These are phyloP conservation scores for Stylophora pistillata DNA, from an alignment of 64 coral and sea anemone species.

Conservation along the genomic window DNA sequence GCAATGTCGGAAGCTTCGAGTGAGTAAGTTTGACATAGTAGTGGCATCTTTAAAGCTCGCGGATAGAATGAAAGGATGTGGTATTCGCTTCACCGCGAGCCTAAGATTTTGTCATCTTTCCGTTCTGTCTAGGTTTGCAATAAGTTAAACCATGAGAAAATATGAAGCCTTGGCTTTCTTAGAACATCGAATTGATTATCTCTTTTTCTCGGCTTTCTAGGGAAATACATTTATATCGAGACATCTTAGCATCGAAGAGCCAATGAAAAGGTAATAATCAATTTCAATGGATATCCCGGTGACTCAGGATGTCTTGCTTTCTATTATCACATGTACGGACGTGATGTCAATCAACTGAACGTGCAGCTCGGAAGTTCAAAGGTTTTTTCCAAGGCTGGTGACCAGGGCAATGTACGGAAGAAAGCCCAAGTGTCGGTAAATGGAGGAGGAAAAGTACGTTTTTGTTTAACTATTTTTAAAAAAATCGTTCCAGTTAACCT, in stretches of 20 bases:
- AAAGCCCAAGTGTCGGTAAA: constrained; percentile 16
- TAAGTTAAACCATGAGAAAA: no score
- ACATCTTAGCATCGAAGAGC: constrained; percentile 22
- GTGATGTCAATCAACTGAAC: constrained; percentile 29
- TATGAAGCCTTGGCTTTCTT: no score
- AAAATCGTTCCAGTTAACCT: not conserved
- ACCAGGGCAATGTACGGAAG: constrained; percentile 6
- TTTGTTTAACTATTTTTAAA: not conserved
- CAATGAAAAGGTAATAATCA: constrained; percentile 43
- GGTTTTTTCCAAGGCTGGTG: constrained; percentile 9
- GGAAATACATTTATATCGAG: constrained; percentile 80
- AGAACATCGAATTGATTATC: not conserved
- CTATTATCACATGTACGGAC: constrained; percentile 73
- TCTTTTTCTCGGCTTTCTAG: constrained; percentile 10
- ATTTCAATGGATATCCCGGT: not conserved
- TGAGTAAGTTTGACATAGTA: no score
- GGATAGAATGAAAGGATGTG: no score
- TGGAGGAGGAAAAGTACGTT: constrained; percentile 1
- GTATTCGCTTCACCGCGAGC: no score
- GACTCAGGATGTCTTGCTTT: constrained; percentile 44
- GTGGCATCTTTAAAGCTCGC: no score
- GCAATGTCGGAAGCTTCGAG: no score
- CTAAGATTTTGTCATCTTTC: no score
- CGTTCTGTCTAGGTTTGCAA: no score
- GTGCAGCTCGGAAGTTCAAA: constrained; percentile 41